These are phyloP conservation scores for Drosophila algonquin DNA, from an alignment of 2,888 invertebrate genomes.

Conservation along the genomic window DNA sequence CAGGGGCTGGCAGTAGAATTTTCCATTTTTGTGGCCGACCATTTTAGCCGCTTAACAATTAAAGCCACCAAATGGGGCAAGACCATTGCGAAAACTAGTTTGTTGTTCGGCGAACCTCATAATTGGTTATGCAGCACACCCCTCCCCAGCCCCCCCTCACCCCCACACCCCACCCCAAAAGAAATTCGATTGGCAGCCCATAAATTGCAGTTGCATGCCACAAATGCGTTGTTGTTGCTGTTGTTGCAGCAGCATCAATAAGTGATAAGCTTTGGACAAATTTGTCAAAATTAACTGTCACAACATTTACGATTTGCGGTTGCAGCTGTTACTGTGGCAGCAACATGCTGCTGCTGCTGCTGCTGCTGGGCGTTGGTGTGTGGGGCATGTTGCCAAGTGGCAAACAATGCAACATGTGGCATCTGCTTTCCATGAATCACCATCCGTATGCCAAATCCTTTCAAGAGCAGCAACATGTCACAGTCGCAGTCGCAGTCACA, in stretches of 20 bases:
- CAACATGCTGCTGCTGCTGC: conserved; percentile 13
- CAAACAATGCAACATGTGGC: conserved; percentile 34
- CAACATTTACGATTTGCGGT: conserved; percentile 62
- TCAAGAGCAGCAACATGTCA: background rate
- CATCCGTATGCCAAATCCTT: too few species aligned
- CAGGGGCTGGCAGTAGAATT: background rate
- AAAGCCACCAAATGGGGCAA: conserved; percentile 25
- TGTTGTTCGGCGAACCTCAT: conserved; percentile 66
- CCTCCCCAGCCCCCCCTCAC: conserved; percentile 11
- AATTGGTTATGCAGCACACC: conserved; percentile 67
- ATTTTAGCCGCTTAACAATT: conserved; percentile 50
- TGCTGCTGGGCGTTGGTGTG: background rate
- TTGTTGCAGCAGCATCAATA: conserved; percentile 62
- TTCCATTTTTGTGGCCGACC: conserved; percentile 24
- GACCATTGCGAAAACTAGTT: conserved; percentile 58
- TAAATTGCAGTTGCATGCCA: conserved; percentile 26
- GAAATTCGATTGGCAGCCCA: conserved; percentile 63
- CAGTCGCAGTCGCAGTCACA: too few species aligned
- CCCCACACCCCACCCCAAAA: background rate
- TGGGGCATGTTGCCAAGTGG: background rate
- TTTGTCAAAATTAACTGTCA: conserved; percentile 75
- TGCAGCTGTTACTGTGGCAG: conserved; percentile 18
- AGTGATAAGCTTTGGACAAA: conserved; percentile 67
- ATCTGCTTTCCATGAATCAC: too few species aligned
- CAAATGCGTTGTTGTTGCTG: conserved; percentile 35